Evolutionary conservation across 2,113 vertebrate genomes (phyloP), one percentile per base, ranked within the genome.

Genomic region (Thunnus thynnus): DNA sequence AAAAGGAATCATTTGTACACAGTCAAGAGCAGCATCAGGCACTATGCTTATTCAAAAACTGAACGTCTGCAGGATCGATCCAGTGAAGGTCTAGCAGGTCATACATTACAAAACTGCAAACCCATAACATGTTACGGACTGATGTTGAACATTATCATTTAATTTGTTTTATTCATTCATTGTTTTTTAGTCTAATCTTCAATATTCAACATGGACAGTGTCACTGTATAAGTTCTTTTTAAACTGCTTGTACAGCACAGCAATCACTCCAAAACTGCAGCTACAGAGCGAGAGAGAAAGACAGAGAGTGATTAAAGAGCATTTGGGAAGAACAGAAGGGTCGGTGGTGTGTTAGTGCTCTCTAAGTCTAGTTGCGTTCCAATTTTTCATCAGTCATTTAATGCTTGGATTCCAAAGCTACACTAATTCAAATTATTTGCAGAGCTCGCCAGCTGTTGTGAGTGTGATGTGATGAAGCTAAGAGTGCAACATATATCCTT

Each of bases 381-480:
- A 13, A 51, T 70, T 79, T 73, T 80, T 32, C 17, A 44, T 16
- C 5, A 1, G 25, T 56, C 32, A 13, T 72, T 78, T 41, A 75
- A 76, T 69, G 10, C 70, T 55, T 36, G 13, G 56, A 72, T 77
- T 73, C 51, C n/a, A 70, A 61, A 71, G 47, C 72, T 63, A n/a
- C 30, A 72, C 61, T 66, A 78, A 78, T 88, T 70, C 54, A 61
- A 80, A 83, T 78, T 20, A 68, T 80, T 68, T 77, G 58, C 58
- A 80, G 67, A 22, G 36, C 30, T 75, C 0, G 0, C 57, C 63
- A 67, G 63, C 75, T 89, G 72, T 36, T 80, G 68, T 9, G 12
- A 71, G 41, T 73, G 13, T 52, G 67, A 76, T 77, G 27, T 52
- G 67, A 76, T 77, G 27, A 77, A 74, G 52, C 20, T 12, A 44